Conservation (phyloP, 2,888 invertebrate genomes). For the Gymnosoma rotundatum region DNA sequence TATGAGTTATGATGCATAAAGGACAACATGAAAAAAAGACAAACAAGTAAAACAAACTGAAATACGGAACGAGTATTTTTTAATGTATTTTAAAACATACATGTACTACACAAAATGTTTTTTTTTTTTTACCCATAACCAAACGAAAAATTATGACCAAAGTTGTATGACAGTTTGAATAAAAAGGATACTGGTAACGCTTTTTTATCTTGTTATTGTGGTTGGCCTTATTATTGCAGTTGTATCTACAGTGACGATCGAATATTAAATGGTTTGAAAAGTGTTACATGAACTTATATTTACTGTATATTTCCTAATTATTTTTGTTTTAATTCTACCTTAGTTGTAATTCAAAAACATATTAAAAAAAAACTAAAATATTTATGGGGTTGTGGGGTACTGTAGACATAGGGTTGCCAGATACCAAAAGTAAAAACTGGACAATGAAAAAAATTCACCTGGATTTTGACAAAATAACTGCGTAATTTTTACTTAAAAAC, state of each 20-base stretch:
- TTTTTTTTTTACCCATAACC: slow-evolving; percentile 39
- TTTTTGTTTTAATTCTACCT: too few species aligned
- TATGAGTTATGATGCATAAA: slow-evolving; percentile 55
- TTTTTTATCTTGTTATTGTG: slow-evolving; percentile 25
- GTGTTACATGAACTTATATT: neutral
- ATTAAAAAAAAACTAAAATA: too few species aligned
- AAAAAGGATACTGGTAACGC: slow-evolving; percentile 71
- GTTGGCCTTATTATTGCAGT: slow-evolving; percentile 21
- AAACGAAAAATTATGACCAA: slow-evolving; percentile 75
- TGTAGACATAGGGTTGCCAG: too few species aligned
- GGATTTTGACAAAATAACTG: too few species aligned
- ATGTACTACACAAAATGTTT: neutral
- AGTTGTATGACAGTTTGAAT: slow-evolving; percentile 76
- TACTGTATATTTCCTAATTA: neutral
- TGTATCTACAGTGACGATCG: slow-evolving; percentile 21
- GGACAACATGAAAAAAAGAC: neutral
- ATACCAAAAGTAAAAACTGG: too few species aligned
- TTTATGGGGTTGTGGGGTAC: too few species aligned
- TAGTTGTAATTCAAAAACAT: too few species aligned
- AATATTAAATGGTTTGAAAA: neutral
- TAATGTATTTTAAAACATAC: slow-evolving; percentile 31
- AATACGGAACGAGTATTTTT: slow-evolving; percentile 15
- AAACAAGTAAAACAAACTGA: slow-evolving; percentile 12
- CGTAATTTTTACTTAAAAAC: too few species aligned
- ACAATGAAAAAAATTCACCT: too few species aligned